A percentile compares a stretch with the other conserved stretches of the same genome.
Evolutionary conservation across 2,888 invertebrate genomes (phyloP).

Genomic region (Bombylius major): DNA sequence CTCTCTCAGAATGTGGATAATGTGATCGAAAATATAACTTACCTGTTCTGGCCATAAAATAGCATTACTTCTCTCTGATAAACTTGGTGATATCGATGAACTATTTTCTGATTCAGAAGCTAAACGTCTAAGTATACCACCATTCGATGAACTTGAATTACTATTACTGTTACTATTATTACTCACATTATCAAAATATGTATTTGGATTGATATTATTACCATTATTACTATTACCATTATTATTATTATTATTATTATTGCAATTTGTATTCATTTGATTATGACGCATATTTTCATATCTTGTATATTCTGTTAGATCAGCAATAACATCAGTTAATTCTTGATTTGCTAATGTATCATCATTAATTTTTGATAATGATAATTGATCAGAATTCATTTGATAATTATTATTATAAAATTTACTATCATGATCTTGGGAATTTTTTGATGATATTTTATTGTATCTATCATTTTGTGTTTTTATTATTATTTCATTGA

Average conservation of each 20-base stretch:
- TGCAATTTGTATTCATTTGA: conserved; percentile 1
- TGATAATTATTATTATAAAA: not conserved
- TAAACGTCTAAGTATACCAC: conserved; percentile 13
- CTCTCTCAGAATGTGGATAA: too few species aligned
- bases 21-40: conserved; percentile 5
- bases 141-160: conserved; percentile 13
- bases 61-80: conserved; percentile 21
- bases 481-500: not conserved
- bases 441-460: not conserved
- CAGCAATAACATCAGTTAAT: conserved; percentile 19
- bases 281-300: conserved; percentile 12
- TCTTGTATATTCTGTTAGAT: conserved; percentile 18
- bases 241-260: conserved; percentile 11
- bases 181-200: conserved; percentile 13
- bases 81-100: conserved; percentile 21
- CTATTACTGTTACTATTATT: conserved; percentile 17
- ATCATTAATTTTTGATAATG: not conserved
- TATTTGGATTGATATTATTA: not conserved
- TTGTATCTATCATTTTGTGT: too few species aligned
- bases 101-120: conserved; percentile 20
- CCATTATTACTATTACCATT: not conserved
- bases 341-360: conserved; percentile 12
- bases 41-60: conserved; percentile 22
- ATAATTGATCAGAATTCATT: not conserved
- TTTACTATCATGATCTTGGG: not conserved